phyloP scores from a whole-genome alignment of 2,888 invertebrate species.

The Trichogramma evanescens region DNA sequence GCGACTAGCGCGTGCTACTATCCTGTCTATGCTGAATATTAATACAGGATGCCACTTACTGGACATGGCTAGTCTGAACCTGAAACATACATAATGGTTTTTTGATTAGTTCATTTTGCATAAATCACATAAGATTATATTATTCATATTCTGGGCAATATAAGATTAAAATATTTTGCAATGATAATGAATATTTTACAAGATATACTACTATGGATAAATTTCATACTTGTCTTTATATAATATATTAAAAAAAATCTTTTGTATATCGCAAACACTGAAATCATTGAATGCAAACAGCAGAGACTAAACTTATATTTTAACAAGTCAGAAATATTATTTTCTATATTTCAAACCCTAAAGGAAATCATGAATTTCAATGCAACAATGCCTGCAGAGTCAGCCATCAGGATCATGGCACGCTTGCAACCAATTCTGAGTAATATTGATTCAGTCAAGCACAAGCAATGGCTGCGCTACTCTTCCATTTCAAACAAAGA shows the following conservation, averaged over 20 bases:
- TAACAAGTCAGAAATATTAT: background rate
- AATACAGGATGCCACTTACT: slow-evolving; percentile 44
- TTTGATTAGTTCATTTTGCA: background rate
- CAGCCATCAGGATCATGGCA: background rate
- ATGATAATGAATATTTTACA: background rate
- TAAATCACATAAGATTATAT: background rate
- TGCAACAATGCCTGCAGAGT: background rate
- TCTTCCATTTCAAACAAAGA: slow-evolving; percentile 24
- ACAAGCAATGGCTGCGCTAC: slow-evolving; percentile 3
- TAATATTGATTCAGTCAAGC: slow-evolving; percentile 9
- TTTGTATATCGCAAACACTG: too few relatives aligned
- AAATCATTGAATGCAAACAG: too few relatives aligned
- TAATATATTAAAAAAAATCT: too few relatives aligned
- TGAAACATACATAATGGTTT: slow-evolving; percentile 27
- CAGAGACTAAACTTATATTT: too few relatives aligned
- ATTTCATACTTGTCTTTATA: too few relatives aligned
- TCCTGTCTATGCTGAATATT: slow-evolving; percentile 43
- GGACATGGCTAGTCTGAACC: slow-evolving; percentile 47
- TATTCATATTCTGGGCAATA: background rate
- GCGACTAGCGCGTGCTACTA: slow-evolving; percentile 43
- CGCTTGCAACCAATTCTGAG: background rate
- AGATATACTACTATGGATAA: background rate
- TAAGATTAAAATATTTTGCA: background rate
- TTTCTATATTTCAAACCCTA: background rate
- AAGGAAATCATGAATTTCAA: background rate